phyloP scores from a whole-genome alignment of 2,113 vertebrate genomes.

The Sterna hirundo region DNA sequence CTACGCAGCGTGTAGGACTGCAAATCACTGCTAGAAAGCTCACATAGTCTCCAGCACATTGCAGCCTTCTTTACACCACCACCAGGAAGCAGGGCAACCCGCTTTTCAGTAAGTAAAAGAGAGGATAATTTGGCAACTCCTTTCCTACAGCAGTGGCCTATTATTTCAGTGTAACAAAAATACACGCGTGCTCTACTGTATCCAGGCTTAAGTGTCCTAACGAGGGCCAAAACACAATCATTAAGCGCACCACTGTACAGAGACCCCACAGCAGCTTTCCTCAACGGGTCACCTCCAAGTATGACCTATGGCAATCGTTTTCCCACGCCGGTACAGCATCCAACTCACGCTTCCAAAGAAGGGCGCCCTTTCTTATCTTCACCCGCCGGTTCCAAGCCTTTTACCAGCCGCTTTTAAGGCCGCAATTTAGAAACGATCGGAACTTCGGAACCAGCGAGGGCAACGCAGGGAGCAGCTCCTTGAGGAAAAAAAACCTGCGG shows the following conservation, averaged over 20 bases:
- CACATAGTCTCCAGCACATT: neutral
- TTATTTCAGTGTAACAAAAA: neutral
- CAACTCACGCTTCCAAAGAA: fast-evolving
- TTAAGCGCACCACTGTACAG: fast-evolving
- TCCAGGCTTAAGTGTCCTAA: neutral
- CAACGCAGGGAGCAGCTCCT: neutral
- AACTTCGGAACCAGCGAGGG: fast-evolving
- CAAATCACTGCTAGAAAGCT: neutral
- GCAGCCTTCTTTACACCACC: neutral
- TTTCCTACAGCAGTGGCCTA: neutral
- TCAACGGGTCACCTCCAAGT: fast-evolving
- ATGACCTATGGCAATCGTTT: fast-evolving
- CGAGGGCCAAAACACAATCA: fast-evolving
- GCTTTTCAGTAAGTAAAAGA: neutral
- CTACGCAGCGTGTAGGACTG: neutral
- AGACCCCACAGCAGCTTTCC: neutral
- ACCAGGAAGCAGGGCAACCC: fast-evolving
- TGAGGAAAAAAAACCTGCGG: no score
- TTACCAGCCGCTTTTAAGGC: neutral
- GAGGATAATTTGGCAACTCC: neutral
- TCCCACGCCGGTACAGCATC: neutral
- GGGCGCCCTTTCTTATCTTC: no score
- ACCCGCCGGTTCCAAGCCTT: no score
- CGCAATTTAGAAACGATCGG: fast-evolving
- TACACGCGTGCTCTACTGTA: fast-evolving